Conservation (phyloP, 2,797 vertebrate species). For the Ptychadena robeensis region DNA sequence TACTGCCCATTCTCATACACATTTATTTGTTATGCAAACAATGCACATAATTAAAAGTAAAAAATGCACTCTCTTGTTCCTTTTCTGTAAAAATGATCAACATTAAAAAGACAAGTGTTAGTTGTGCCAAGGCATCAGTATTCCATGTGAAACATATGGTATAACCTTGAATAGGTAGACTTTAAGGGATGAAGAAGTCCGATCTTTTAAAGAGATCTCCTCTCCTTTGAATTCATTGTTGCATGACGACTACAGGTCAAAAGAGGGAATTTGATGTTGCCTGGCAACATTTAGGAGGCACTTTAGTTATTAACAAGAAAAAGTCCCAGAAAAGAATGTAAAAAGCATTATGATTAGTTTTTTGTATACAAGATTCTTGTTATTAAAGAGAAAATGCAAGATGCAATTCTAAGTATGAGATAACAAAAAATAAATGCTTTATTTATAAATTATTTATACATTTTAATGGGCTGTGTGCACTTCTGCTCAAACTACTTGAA, state of each 20-base stretch:
- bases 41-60: slow-evolving; percentile 32
- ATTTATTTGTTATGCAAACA: slow-evolving; percentile 69
- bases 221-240: slow-evolving; percentile 18
- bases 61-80: background rate
- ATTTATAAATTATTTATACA: too few relatives aligned
- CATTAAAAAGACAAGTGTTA: slow-evolving; percentile 5
- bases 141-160: slow-evolving; percentile 10
- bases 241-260: slow-evolving; percentile 22
- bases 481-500: background rate
- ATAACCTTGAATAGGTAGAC: slow-evolving; percentile 8
- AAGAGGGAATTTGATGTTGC: slow-evolving; percentile 38
- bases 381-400: background rate
- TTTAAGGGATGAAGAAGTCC: background rate
- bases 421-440: background rate
- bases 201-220: slow-evolving; percentile 30
- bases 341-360: slow-evolving; percentile 11
- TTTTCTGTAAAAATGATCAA: background rate
- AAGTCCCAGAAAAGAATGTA: slow-evolving; percentile 5
- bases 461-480: background rate
- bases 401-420: background rate
- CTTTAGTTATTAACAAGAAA: slow-evolving; percentile 21
- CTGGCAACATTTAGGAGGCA: slow-evolving; percentile 33
- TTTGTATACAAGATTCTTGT: background rate
- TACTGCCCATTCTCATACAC: slow-evolving; percentile 72
- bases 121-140: background rate